phyloP scores from a whole-genome alignment of 2,888 invertebrate genomes.

The Hedychridium roseum region DNA sequence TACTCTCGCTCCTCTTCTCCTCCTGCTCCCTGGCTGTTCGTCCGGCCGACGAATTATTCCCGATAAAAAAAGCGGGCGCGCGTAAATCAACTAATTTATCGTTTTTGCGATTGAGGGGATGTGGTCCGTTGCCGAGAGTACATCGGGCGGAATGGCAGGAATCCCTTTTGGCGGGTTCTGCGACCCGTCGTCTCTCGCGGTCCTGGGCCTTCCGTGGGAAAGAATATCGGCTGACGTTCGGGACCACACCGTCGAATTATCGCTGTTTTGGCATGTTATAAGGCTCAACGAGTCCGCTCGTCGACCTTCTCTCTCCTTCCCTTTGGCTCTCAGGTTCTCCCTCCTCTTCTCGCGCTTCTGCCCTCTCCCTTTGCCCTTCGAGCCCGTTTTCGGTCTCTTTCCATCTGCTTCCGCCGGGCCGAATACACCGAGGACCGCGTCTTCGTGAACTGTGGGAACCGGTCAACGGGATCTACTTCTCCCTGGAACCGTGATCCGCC shows the following conservation, averaged over 20 bases:
- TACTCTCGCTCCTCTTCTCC: conserved; percentile 3
- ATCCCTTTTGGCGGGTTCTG: conserved; percentile 52
- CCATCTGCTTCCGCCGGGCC: background rate
- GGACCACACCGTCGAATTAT: conserved; percentile 64
- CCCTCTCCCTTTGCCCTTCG: background rate
- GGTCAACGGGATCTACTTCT: conserved; percentile 21
- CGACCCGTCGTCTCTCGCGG: conserved; percentile 18
- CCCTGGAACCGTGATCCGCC: conserved; percentile 37
- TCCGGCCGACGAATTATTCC: conserved; percentile 27
- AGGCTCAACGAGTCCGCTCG: conserved; percentile 31
- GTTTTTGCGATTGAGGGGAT: conserved; percentile 57
- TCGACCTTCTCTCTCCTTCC: conserved; percentile 2
- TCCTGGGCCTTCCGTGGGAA: conserved; percentile 53
- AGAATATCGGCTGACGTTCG: conserved; percentile 55
- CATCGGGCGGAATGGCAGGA: conserved; percentile 56
- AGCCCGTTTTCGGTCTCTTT: background rate
- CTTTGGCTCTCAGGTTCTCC: too few relatives aligned
- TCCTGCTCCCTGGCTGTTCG: background rate
- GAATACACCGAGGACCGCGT: background rate
- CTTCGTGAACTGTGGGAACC: background rate
- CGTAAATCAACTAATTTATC: conserved; percentile 63
- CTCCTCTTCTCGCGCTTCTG: background rate
- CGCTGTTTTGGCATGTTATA: conserved; percentile 63
- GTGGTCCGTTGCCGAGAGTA: conserved; percentile 32
- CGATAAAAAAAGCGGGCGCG: conserved; percentile 40